Evolutionary conservation across 2,797 vertebrate genomes (phyloP).

Genomic region (Acipenser transmontanus): DNA sequence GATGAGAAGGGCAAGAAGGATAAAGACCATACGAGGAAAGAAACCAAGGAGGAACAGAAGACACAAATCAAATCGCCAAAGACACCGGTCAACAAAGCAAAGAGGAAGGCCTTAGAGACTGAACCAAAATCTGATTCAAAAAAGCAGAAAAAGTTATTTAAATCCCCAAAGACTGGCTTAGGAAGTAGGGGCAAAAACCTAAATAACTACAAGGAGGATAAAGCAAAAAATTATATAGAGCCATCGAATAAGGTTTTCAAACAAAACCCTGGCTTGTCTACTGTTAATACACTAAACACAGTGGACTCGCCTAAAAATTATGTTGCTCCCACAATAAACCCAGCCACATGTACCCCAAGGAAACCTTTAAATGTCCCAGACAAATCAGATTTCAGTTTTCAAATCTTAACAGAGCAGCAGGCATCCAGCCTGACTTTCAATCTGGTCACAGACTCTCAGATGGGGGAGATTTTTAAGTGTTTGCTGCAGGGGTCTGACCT

Average conservation of each 20-base stretch:
- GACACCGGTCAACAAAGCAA: conserved; percentile 15
- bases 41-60: conserved; percentile 22
- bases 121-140: neutral
- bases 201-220: conserved; percentile 41
- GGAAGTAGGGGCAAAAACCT: conserved; percentile 70
- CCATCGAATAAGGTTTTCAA: neutral
- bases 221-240: conserved; percentile 14
- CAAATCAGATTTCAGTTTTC: conserved; percentile 69
- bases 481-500: conserved; percentile 86
- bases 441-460: conserved; percentile 89
- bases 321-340: conserved; percentile 36
- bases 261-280: conserved; percentile 6
- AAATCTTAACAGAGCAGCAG: conserved; percentile 86
- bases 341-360: conserved; percentile 9
- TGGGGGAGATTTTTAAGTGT: conserved; percentile 96
- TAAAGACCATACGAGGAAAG: conserved; percentile 21
- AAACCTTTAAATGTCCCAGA: conserved; percentile 25
- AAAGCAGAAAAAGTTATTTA: conserved; percentile 3
- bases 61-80: conserved; percentile 19
- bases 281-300: conserved; percentile 13
- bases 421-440: conserved; percentile 88
- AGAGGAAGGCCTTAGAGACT: neutral
- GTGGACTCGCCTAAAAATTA: conserved; percentile 17
- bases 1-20: conserved; percentile 29
- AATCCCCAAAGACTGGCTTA: conserved; percentile 50